Base-by-base conservation (phyloP, 1,140 invertebrate genomes). In the Pseudomyrmex gracilis region DNA sequence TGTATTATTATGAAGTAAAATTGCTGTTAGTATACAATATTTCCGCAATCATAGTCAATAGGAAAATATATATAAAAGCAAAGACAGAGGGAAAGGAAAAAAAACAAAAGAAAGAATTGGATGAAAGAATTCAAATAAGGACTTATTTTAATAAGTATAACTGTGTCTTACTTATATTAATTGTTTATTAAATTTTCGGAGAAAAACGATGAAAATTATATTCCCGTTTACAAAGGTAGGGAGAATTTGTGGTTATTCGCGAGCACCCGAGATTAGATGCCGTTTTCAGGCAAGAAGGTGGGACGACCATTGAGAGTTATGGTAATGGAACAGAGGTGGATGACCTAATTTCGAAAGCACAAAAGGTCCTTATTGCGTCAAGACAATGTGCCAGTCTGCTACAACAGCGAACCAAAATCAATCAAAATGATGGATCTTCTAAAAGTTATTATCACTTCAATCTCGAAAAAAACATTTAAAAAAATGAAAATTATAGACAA, bases 281-380 rank as follows among this genome's bases (percentile, higher is more conserved):
- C 47, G 20, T 47, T 24, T 45, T 76, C 24, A 57, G 17, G 10
- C 12, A 47, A 74, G 51, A 61, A 60, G 58, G 78, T 82, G 47
- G 34, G 53, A 78, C 76, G 53, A 63, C 43, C 58, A 82, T 82
- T 82, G 57, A 74, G 78, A 82, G 70, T 82, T 82, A 82, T 82
- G 78, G 57, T 82, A 82, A 82, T 74, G 70, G 70, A 82, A 82
- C 34, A 22, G n/a, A 73, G 68, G 57, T 82, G 45, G 67, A 73
- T 53, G 58, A 82, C 78, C 78, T 58, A 82, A 74, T 82, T 82
- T 74, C 70, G 47, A 63, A 74, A 64, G 78, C 57, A 82, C 78
- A 82, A 82, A 82, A 74, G 78, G 47, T 45, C 12, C 78, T 51
- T 58, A 47, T 64, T 82, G 34, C 20, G 70, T 12, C 70, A 47